A percentile compares a stretch with the other conserved stretches of the same genome.
Conservation (phyloP, 1,140 invertebrate genomes). For the Aphidius gifuensis region DNA sequence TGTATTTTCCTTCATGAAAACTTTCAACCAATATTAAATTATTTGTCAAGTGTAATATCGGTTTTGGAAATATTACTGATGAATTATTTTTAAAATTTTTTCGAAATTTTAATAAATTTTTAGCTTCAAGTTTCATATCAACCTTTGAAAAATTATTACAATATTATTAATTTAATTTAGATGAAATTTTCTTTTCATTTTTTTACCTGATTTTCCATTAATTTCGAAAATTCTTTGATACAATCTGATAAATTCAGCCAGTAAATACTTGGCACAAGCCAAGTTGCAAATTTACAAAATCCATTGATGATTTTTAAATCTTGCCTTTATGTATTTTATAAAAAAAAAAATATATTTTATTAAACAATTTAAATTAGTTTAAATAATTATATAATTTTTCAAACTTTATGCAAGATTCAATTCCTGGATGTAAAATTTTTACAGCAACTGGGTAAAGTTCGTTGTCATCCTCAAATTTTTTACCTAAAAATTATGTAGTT, state of each 20-base stretch:
- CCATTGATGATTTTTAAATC: constrained; percentile 52
- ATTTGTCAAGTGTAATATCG: constrained; percentile 41
- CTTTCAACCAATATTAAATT: constrained; percentile 54
- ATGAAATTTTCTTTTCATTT: too few species aligned
- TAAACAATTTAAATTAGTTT: too few species aligned
- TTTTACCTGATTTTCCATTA: constrained; percentile 54
- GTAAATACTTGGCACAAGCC: constrained; percentile 44
- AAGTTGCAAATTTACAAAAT: constrained; percentile 38
- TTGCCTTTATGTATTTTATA: constrained; percentile 24
- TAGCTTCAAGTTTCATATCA: constrained; percentile 50
- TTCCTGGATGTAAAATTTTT: constrained; percentile 54
- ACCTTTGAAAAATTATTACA: constrained; percentile 32
- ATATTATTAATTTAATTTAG: not conserved
- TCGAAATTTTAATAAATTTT: constrained; percentile 49
- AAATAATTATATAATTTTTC: too few species aligned
- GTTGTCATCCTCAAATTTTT: constrained; percentile 7
- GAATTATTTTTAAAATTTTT: constrained; percentile 45
- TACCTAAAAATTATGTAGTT: too few species aligned
- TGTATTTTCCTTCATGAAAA: constrained; percentile 53
- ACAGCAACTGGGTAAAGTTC: constrained; percentile 46
- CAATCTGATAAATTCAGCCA: constrained; percentile 56
- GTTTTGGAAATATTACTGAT: constrained; percentile 48
- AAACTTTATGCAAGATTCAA: constrained; percentile 39
- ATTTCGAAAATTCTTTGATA: constrained; percentile 53
- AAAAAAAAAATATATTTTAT: constrained; percentile 1